Conservation (phyloP, 2,797 vertebrate genomes). For the Tarsius wallacei region DNA sequence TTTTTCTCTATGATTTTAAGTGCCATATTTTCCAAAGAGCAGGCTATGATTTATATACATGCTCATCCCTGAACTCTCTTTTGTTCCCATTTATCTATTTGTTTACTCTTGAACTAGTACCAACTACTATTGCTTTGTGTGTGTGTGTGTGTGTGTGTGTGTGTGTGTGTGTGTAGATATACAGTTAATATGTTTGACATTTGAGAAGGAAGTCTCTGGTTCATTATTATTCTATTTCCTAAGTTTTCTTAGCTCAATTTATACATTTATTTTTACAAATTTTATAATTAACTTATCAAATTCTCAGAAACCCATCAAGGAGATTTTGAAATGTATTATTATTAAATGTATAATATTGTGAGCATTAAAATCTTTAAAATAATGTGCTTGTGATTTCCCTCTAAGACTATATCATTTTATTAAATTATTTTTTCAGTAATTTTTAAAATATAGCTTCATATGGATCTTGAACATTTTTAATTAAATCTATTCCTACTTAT, state of each 20-base stretch:
- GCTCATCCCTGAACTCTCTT: neutral
- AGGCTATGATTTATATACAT: constrained; percentile 27
- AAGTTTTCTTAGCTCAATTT: constrained; percentile 14
- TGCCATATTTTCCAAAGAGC: neutral
- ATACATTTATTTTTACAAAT: constrained; percentile 38
- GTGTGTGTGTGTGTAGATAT: too few relatives aligned
- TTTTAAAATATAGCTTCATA: constrained; percentile 28
- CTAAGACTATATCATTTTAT: neutral
- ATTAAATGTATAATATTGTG: constrained; percentile 17
- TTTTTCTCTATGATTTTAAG: constrained; percentile 14
- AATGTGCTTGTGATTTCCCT: neutral
- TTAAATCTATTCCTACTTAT: neutral
- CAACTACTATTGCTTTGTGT: neutral
- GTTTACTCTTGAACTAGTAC: neutral
- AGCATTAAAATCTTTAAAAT: neutral
- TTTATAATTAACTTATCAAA: neutral
- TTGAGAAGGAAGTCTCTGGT: neutral
- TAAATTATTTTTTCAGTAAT: neutral
- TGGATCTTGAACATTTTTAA: neutral
- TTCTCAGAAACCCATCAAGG: neutral
- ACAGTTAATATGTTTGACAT: neutral
- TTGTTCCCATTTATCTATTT: neutral
- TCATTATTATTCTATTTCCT: neutral
- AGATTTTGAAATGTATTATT: constrained; percentile 10
- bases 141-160: accelerated